A percentile compares a stretch with the other conserved stretches of the same genome.
Evolutionary conservation across 2,888 invertebrate species (phyloP).

Genomic region (Lissocephala sabroskyi): DNA sequence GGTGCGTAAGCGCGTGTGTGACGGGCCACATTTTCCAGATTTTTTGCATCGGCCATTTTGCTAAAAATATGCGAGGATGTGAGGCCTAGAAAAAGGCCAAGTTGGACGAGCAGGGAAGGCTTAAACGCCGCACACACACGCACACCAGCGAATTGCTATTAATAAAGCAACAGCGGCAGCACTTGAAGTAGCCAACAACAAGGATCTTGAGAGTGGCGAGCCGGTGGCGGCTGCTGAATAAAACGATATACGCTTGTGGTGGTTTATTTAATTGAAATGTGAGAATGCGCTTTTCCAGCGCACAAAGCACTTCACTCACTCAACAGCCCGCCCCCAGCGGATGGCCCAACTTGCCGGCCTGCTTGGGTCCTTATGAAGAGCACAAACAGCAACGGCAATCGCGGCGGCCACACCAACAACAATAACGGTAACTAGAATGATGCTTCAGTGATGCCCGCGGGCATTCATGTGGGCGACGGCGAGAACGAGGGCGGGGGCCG

Average conservation of each 20-base stretch:
- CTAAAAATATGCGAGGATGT: background rate
- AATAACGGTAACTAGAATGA: slow-evolving; percentile 29
- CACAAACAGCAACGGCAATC: slow-evolving; percentile 28
- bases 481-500: background rate
- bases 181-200: slow-evolving; percentile 7
- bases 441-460: slow-evolving; percentile 55
- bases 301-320: slow-evolving; percentile 18
- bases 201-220: too few species aligned
- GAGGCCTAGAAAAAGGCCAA: too few species aligned
- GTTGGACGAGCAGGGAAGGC: too few species aligned
- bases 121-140: background rate
- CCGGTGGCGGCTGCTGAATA: too few species aligned
- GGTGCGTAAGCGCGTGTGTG: too few species aligned
- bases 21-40: background rate
- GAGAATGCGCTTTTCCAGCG: slow-evolving; percentile 56
- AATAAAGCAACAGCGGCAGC: slow-evolving; percentile 19
- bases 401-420: background rate
- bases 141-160: slow-evolving; percentile 33
- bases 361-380: slow-evolving; percentile 36
- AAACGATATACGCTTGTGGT: slow-evolving; percentile 25
- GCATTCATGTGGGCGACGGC: slow-evolving; percentile 30
- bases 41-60: slow-evolving; percentile 7
- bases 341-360: slow-evolving; percentile 17
- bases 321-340: slow-evolving; percentile 6
- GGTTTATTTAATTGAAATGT: slow-evolving; percentile 57